These are phyloP conservation scores for Cryptosula pallasiana DNA, from an alignment of 2,888 invertebrate genomes.

Conservation along the genomic window DNA sequence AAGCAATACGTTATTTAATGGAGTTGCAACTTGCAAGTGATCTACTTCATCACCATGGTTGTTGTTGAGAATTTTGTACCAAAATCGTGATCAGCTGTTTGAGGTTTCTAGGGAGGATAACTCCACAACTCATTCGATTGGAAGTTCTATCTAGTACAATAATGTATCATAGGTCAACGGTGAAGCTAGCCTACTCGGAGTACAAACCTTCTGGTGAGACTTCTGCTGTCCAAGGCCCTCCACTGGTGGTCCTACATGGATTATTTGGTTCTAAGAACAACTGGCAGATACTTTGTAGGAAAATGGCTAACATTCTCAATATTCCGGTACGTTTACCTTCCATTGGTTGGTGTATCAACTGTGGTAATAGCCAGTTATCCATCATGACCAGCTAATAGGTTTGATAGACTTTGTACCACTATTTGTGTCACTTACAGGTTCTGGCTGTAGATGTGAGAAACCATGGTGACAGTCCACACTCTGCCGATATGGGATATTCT, in stretches of 20 bases:
- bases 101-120: too few relatives aligned
- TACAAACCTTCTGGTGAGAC: background rate
- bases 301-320: conserved; percentile 32
- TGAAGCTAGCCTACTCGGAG: conserved; percentile 12
- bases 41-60: too few relatives aligned
- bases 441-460: conserved; percentile 83
- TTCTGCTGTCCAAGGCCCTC: conserved; percentile 26
- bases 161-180: background rate
- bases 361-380: too few relatives aligned
- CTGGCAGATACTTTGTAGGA: conserved; percentile 76
- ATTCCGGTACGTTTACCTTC: background rate
- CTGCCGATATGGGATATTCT: conserved; percentile 66
- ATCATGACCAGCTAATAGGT: too few relatives aligned
- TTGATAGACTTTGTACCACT: too few relatives aligned
- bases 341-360: too few relatives aligned
- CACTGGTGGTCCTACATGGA: conserved; percentile 76
- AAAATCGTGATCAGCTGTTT: too few relatives aligned
- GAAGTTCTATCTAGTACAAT: too few relatives aligned
- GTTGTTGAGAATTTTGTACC: too few relatives aligned
- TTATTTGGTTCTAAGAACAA: conserved; percentile 80
- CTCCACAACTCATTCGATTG: too few relatives aligned
- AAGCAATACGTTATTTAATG: too few relatives aligned
- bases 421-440: conserved; percentile 56
- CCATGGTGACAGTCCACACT: conserved; percentile 88
- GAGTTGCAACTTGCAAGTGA: too few relatives aligned